These are phyloP conservation scores for Acleris laterana DNA, from an alignment of 2,888 invertebrate genomes.

Conservation along the genomic window DNA sequence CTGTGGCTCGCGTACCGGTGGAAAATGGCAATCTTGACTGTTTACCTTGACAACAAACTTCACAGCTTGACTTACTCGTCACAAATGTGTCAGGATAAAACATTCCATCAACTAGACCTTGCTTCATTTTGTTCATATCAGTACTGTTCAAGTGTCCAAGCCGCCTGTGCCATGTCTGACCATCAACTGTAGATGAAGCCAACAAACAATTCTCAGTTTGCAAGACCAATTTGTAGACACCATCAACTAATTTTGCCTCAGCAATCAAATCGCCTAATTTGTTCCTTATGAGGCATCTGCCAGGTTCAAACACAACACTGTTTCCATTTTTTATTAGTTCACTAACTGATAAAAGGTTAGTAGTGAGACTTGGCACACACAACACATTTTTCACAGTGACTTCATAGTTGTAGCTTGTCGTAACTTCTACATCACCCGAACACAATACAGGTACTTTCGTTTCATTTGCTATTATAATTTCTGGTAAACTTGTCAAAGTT, in stretches of 20 bases:
- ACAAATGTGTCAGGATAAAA: not conserved
- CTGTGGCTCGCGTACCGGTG: not conserved
- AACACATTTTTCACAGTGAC: not conserved
- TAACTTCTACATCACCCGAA: not conserved
- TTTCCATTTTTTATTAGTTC: constrained; percentile 1
- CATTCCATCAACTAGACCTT: not conserved
- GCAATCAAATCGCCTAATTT: not conserved
- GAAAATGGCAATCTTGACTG: not conserved
- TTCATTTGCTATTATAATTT: constrained; percentile 1
- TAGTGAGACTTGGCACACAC: not conserved
- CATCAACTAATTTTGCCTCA: not conserved
- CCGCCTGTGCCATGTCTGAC: not conserved
- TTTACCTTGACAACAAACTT: constrained; percentile 1
- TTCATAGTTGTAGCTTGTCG: not conserved
- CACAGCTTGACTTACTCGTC: not conserved
- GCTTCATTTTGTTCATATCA: constrained; percentile 3
- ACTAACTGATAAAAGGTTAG: not conserved
- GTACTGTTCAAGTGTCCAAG: not conserved
- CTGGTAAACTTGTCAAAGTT: not conserved
- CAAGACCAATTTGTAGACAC: not conserved
- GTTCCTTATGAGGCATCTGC: not conserved
- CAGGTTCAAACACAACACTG: not conserved
- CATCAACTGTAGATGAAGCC: not conserved
- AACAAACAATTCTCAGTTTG: not conserved
- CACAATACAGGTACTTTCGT: constrained; percentile 1